These are phyloP conservation scores for Pollachius pollachius DNA, from an alignment of 2,113 vertebrate genomes.

Conservation along the genomic window DNA sequence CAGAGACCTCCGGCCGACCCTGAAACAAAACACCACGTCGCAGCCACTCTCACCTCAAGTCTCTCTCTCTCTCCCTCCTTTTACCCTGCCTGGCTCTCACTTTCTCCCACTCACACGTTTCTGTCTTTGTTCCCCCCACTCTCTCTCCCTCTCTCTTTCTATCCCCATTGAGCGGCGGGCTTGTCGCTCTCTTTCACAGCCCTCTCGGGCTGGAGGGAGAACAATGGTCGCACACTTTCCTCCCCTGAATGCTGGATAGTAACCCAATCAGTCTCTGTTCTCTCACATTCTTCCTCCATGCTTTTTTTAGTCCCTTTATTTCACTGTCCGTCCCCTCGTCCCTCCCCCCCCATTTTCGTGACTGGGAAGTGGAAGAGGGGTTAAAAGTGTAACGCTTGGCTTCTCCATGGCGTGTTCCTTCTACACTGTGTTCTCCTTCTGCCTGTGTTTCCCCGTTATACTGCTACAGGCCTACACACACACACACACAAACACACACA, in stretches of 20 bases:
- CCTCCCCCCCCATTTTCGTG: slow-evolving; percentile 34
- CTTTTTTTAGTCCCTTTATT: slow-evolving; percentile 4
- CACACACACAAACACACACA: no score
- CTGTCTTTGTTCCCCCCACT: slow-evolving; percentile 45
- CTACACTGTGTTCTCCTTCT: no score
- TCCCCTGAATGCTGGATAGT: slow-evolving; percentile 67
- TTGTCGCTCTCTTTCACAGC: slow-evolving; percentile 66
- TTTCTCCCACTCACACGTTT: slow-evolving; percentile 1
- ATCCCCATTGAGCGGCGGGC: slow-evolving; percentile 51
- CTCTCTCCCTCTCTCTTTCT: slow-evolving; percentile 22
- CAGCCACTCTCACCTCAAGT: slow-evolving; percentile 9
- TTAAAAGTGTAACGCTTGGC: slow-evolving; percentile 3
- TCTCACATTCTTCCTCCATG: slow-evolving; percentile 28
- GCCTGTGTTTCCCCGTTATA: no score
- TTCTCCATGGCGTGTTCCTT: no score
- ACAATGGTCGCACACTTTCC: slow-evolving; percentile 69
- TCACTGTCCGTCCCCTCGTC: slow-evolving; percentile 28
- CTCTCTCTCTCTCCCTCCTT: neutral
- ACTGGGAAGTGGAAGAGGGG: slow-evolving; percentile 2
- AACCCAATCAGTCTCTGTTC: slow-evolving; percentile 69
- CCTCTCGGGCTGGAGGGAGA: slow-evolving; percentile 45
- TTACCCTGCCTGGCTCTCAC: slow-evolving; percentile 5
- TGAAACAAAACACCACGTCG: slow-evolving; percentile 47
- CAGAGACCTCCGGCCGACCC: slow-evolving; percentile 22
- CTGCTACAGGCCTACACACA: no score